These are phyloP conservation scores for Tenthredo amoena DNA, from an alignment of 2,888 invertebrate species.

Conservation along the genomic window DNA sequence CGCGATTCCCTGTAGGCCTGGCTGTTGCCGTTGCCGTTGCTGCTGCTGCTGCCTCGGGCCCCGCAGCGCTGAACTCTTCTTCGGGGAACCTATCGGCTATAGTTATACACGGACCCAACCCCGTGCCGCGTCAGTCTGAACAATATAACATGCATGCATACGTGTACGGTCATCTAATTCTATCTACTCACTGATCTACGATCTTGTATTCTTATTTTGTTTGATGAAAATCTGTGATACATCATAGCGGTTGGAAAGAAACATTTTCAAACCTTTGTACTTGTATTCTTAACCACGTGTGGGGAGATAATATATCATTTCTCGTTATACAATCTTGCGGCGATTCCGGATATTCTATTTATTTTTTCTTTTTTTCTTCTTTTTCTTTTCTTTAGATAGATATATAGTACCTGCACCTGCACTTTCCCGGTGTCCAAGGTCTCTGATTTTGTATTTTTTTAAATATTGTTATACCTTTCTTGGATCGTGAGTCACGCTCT, in stretches of 20 bases:
- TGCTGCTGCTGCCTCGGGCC: slow-evolving; percentile 6
- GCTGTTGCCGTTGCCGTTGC: not conserved
- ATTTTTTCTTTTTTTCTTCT: not conserved
- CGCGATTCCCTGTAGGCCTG: slow-evolving; percentile 51
- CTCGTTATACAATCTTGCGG: slow-evolving; percentile 5
- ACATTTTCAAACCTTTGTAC: not conserved
- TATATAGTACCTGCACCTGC: not conserved
- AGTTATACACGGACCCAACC: slow-evolving; percentile 32
- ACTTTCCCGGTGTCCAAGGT: not conserved
- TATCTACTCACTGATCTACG: not conserved
- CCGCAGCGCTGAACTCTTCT: slow-evolving; percentile 44
- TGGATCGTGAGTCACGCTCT: slow-evolving; percentile 16
- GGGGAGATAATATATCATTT: not conserved
- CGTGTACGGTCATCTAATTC: not conserved
- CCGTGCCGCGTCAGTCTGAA: slow-evolving; percentile 6
- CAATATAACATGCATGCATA: not conserved
- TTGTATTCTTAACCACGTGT: not conserved
- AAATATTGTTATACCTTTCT: not conserved
- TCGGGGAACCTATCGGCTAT: slow-evolving; percentile 41
- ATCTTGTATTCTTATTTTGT: slow-evolving; percentile 16
- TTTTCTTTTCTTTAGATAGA: not conserved
- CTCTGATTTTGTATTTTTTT: not conserved
- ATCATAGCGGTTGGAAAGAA: not conserved
- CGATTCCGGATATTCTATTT: not conserved
- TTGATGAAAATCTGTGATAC: slow-evolving; percentile 8